Evolutionary conservation across 2,888 invertebrate species (phyloP).

Genomic region (Callyntrura sp.): DNA sequence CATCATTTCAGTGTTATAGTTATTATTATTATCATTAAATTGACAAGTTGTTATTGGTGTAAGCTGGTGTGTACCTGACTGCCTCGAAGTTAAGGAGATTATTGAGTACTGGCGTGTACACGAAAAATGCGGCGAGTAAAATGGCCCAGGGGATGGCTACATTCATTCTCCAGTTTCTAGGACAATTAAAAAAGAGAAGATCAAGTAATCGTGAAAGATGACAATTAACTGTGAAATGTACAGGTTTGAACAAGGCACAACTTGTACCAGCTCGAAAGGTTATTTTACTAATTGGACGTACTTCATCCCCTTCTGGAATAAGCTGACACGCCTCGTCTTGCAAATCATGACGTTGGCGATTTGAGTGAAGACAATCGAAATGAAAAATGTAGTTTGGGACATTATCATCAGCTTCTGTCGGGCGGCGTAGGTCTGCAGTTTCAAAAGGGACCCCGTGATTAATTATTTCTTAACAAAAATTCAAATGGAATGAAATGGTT

Average conservation of each 20-base stretch:
- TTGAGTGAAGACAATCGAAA: constrained; percentile 82
- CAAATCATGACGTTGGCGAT: constrained; percentile 82
- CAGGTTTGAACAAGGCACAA: neutral
- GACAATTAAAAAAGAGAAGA: neutral
- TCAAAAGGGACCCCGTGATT: neutral
- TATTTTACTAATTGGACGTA: constrained; percentile 49
- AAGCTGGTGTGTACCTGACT: constrained; percentile 60
- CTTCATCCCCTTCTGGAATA: constrained; percentile 85
- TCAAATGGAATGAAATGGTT: neutral
- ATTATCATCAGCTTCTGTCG: constrained; percentile 75
- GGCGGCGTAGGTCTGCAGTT: constrained; percentile 73
- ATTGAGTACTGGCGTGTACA: constrained; percentile 82
- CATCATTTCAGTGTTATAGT: too few relatives aligned
- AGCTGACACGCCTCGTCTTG: constrained; percentile 81
- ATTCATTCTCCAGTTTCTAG: constrained; percentile 83
- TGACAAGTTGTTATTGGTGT: too few relatives aligned
- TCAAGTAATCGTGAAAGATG: neutral
- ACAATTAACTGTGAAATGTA: neutral
- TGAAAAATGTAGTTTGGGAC: constrained; percentile 82
- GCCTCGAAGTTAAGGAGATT: constrained; percentile 45
- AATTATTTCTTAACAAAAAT: too few relatives aligned
- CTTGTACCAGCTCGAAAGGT: neutral
- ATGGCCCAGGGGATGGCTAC: constrained; percentile 80
- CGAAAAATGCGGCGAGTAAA: constrained; percentile 77
- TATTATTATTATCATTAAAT: too few relatives aligned